Percentiles rank a stretch among this genome's conserved stretches.
Conservation (phyloP, 2,888 invertebrate genomes). For the Leucophenga maculata region DNA sequence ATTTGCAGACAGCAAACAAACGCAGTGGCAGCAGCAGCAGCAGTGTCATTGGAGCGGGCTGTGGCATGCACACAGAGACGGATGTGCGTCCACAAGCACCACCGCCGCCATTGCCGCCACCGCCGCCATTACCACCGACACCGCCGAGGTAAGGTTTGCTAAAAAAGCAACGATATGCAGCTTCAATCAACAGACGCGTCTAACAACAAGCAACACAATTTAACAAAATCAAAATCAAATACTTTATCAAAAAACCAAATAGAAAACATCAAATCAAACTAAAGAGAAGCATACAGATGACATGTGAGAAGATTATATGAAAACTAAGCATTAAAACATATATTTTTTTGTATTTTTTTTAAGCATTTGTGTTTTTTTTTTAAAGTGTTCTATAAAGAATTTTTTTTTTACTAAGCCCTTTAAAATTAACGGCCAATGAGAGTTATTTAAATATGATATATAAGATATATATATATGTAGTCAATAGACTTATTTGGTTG, state of each 20-base stretch:
- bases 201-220: constrained; percentile 42
- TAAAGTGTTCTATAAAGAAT: neutral
- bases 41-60: too few relatives aligned
- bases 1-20: constrained; percentile 70
- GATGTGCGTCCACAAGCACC: constrained; percentile 66
- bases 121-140: constrained; percentile 60
- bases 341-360: constrained; percentile 17
- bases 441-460: constrained; percentile 21
- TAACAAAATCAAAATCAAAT: neutral
- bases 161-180: constrained; percentile 45
- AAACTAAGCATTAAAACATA: neutral
- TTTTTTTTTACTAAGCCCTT: neutral
- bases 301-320: constrained; percentile 25
- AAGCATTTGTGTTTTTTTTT: constrained; percentile 15
- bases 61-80: constrained; percentile 52
- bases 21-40: constrained; percentile 42
- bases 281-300: constrained; percentile 5
- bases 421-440: constrained; percentile 6
- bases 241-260: neutral
- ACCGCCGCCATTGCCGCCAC: constrained; percentile 63
- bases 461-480: constrained; percentile 5
- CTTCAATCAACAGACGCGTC: constrained; percentile 66
- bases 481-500: constrained; percentile 31
- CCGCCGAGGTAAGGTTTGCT: constrained; percentile 69
- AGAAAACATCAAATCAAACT: neutral